Base-by-base conservation (phyloP, 2,888 invertebrate species). In the Adelognathus sp. region DNA sequence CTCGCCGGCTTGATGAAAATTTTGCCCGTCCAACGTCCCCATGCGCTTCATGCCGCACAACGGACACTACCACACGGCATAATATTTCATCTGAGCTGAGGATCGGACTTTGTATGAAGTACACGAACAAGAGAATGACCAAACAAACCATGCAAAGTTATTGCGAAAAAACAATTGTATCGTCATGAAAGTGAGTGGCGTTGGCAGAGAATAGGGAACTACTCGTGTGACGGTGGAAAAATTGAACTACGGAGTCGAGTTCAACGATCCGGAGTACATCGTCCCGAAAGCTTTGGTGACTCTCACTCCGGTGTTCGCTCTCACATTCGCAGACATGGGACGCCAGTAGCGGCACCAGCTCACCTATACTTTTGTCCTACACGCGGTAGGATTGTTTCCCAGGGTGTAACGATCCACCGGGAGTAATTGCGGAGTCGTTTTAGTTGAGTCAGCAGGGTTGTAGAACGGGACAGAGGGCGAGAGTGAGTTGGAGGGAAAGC, bases 351-450 rank as follows among this genome's bases (percentile, higher is more conserved):
- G 29, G 46, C 18, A 46, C 16, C 33, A 18, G 72, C 70, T 41
- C 72, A 81, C 52, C 71, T 77, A 79, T 69, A 82, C 72, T 75
- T 81, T 76, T 74, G 81, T 82, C 74, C 77, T 78, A 81, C 81
- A 83, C 75, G 66, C 74, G 76, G 81, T 83, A 82, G 86, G 84
- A 87, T 88, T 88, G 88, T 88, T 89, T 89, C 84, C 86, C 85
- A 82, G 84, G 84, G 85, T 86, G 87, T 87, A 89, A 87, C 88
- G 86, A 88, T 89, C 87, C 87, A 84, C 82, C 69, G 85, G 86
- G 88, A 89, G 88, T 89, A 89, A 89, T 89, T 89, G 88, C 88
- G 82, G 84, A 85, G 86, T 88, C 86, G 88, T 88, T 87, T 87
- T 82, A 86, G 88, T 84, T 83, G 88, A 89, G 86, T 89, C 88